Percentiles rank a stretch among this genome's conserved stretches.
Evolutionary conservation across 1,140 invertebrate species (phyloP).

Genomic region (Hydropsyche tenuis): DNA sequence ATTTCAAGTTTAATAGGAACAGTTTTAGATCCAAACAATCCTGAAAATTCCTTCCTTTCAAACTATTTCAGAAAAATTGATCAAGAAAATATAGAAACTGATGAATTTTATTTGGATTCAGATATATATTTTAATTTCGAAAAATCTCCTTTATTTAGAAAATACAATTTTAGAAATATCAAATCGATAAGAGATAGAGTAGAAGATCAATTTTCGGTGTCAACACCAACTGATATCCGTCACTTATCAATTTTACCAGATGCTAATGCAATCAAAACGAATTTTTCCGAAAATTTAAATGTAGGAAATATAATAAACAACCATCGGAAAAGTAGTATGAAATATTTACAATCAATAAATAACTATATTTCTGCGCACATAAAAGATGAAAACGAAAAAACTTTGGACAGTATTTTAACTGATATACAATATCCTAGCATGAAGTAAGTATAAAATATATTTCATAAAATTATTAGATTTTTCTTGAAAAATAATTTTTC

Average conservation of each 20-base stretch:
- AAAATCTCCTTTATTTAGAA: neutral
- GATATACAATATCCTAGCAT: slow-evolving; percentile 53
- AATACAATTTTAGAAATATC: neutral
- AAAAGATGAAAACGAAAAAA: slow-evolving; percentile 51
- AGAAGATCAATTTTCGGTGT: neutral
- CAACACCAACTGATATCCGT: neutral
- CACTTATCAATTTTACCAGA: neutral
- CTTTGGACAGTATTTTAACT: slow-evolving; percentile 52
- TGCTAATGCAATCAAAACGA: neutral
- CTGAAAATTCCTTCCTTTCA: slow-evolving; percentile 43
- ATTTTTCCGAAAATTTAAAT: neutral
- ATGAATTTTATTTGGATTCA: slow-evolving; percentile 42
- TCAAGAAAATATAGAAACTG: slow-evolving; percentile 28
- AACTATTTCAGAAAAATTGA: slow-evolving; percentile 40
- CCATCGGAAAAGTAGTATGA: slow-evolving; percentile 61
- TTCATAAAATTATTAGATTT: neutral
- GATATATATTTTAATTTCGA: slow-evolving; percentile 44
- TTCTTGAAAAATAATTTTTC: neutral
- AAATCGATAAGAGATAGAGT: slow-evolving; percentile 1
- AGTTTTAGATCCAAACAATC: slow-evolving; percentile 46
- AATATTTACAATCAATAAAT: slow-evolving; percentile 63
- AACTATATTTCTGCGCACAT: slow-evolving; percentile 63
- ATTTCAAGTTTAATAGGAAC: neutral
- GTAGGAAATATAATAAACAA: slow-evolving; percentile 33
- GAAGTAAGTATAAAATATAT: slow-evolving; percentile 41